Conservation (phyloP, 2,888 invertebrate genomes). For the Holacanthella duospinosa region DNA sequence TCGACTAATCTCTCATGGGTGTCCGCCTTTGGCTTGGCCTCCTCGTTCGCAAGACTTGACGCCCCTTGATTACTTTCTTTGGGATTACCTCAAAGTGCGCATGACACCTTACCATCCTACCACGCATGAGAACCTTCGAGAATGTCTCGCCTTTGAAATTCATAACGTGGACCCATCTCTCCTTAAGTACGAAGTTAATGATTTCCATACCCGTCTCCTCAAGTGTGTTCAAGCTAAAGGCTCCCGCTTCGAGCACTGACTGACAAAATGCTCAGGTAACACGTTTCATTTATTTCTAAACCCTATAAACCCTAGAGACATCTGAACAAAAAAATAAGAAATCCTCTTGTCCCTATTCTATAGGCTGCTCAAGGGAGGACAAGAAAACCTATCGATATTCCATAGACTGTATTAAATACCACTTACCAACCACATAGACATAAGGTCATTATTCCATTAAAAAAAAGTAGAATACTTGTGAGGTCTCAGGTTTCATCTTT, state of each 20-base stretch:
- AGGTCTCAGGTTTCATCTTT: too few species aligned
- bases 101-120: conserved; percentile 19
- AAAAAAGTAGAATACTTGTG: too few species aligned
- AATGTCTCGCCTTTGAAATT: conserved; percentile 22
- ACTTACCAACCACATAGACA: too few species aligned
- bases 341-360: too few species aligned
- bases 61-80: conserved; percentile 37
- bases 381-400: too few species aligned
- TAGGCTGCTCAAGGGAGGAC: too few species aligned
- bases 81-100: conserved; percentile 32
- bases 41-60: conserved; percentile 34
- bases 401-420: too few species aligned
- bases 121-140: conserved; percentile 18
- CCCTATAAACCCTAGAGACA: too few species aligned
- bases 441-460: too few species aligned
- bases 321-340: too few species aligned
- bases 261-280: too few species aligned
- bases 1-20: conserved; percentile 26
- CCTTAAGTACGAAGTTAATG: not conserved
- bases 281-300: too few species aligned
- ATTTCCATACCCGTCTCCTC: not conserved
- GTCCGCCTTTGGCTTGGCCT: conserved; percentile 27
- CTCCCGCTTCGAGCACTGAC: conserved; percentile 1
- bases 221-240: conserved; percentile 3
- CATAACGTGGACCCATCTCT: conserved; percentile 2